These are phyloP conservation scores for Stegophylla sp. DNA, from an alignment of 2,888 invertebrate species.

Conservation along the genomic window DNA sequence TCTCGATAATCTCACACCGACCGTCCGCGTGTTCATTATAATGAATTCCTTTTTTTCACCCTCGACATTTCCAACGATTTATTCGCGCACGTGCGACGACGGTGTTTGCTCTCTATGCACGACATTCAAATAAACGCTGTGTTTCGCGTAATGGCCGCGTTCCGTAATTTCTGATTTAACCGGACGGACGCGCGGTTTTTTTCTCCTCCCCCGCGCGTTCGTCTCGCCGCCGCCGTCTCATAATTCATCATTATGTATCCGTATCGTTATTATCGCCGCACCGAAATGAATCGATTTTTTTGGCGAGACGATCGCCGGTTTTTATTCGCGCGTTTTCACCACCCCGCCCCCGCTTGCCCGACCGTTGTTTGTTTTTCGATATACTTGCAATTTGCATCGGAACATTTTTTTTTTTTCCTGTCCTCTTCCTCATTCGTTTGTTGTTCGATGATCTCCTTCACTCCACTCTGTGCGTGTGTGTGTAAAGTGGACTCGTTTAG, in stretches of 20 bases:
- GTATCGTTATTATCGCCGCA: background rate
- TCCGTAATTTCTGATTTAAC: conserved; percentile 45
- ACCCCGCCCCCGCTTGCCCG: background rate
- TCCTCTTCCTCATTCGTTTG: background rate
- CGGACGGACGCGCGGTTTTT: conserved; percentile 9
- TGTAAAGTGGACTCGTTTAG: no score
- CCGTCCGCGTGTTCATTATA: background rate
- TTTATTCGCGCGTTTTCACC: background rate
- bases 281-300: background rate
- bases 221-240: background rate
- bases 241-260: background rate
- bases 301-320: background rate
- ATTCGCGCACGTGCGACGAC: conserved; percentile 44
- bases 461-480: no score
- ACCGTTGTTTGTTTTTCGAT: background rate
- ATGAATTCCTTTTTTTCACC: background rate
- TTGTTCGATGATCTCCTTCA: no score
- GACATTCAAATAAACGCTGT: conserved; percentile 11
- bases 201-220: background rate
- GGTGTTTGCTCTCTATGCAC: conserved; percentile 10
- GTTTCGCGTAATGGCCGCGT: background rate
- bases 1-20: no score
- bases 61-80: background rate
- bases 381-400: conserved; percentile 14
- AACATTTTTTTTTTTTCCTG: background rate